Conservation (phyloP, 1,140 invertebrate genomes). For the Brachionus rubens region DNA sequence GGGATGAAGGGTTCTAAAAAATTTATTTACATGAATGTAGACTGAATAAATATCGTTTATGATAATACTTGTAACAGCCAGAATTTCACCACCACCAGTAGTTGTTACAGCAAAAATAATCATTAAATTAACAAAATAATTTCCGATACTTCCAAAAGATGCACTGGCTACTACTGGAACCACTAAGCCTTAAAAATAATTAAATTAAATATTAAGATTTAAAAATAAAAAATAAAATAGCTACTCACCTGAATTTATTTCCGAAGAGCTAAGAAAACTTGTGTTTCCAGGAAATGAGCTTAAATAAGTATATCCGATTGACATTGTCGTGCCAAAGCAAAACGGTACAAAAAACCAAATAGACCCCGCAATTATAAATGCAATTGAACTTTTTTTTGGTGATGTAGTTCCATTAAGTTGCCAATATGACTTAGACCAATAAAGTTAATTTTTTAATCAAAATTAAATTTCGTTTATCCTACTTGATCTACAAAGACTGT, state of each 20-base stretch:
- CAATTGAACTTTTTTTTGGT: constrained; percentile 54
- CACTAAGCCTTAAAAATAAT: constrained; percentile 53
- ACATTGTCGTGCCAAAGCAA: constrained; percentile 58
- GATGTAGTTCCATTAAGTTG: constrained; percentile 40
- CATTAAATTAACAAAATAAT: constrained; percentile 55
- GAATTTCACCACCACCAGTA: constrained; percentile 59
- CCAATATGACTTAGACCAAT: constrained; percentile 48
- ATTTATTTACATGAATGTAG: constrained; percentile 55
- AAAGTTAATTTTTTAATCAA: constrained; percentile 53
- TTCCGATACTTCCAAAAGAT: constrained; percentile 55
- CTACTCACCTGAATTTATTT: constrained; percentile 56
- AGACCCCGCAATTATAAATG: constrained; percentile 58
- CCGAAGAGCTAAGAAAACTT: constrained; percentile 49
- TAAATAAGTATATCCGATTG: constrained; percentile 57
- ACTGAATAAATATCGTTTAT: constrained; percentile 61
- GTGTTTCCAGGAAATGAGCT: constrained; percentile 50
- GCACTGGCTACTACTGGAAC: constrained; percentile 55
- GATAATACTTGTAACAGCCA: constrained; percentile 60
- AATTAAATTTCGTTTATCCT: constrained; percentile 59
- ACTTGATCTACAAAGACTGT: constrained; percentile 61
- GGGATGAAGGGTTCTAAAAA: constrained; percentile 23
- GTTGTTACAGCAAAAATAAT: constrained; percentile 60
- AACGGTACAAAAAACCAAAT: constrained; percentile 62
- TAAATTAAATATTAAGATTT: not conserved
- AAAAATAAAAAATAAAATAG: not conserved